These are phyloP conservation scores for Apaloderma vittatum DNA, from an alignment of 2,113 vertebrate species.

Conservation along the genomic window DNA sequence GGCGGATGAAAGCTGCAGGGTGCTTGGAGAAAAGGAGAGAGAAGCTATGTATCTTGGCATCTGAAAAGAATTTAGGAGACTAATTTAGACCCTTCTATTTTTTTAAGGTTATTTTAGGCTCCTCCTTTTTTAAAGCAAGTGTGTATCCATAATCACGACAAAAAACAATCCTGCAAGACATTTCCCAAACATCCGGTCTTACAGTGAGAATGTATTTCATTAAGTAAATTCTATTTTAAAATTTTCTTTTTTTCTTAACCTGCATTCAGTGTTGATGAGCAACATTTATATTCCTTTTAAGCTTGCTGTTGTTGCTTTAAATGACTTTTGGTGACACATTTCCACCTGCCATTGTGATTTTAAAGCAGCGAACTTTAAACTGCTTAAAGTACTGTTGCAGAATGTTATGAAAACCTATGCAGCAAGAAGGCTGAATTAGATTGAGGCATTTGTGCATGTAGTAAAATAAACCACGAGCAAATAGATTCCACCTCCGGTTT, in stretches of 20 bases:
- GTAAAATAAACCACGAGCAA: not conserved
- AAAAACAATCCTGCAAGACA: not conserved
- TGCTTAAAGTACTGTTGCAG: not conserved
- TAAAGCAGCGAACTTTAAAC: not conserved
- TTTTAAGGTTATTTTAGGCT: not conserved
- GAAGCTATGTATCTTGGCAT: not conserved
- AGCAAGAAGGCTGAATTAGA: not conserved
- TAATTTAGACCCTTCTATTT: not conserved
- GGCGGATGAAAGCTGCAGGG: not conserved
- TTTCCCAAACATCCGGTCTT: not conserved
- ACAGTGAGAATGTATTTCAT: not conserved
- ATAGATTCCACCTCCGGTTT: not conserved
- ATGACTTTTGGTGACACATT: not conserved
- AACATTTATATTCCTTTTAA: not conserved
- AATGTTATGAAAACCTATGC: not conserved
- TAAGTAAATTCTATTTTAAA: not conserved
- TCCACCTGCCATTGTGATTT: not conserved
- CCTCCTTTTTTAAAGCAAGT: accelerated
- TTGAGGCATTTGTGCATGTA: not conserved
- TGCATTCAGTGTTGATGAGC: not conserved
- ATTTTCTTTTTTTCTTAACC: not conserved
- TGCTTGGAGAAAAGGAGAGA: not conserved
- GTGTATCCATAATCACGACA: not conserved
- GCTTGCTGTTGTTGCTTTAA: not conserved
- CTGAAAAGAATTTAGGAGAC: not conserved